Base-by-base conservation (phyloP, 2,113 vertebrate genomes). In the Chaetodon trifascialis region DNA sequence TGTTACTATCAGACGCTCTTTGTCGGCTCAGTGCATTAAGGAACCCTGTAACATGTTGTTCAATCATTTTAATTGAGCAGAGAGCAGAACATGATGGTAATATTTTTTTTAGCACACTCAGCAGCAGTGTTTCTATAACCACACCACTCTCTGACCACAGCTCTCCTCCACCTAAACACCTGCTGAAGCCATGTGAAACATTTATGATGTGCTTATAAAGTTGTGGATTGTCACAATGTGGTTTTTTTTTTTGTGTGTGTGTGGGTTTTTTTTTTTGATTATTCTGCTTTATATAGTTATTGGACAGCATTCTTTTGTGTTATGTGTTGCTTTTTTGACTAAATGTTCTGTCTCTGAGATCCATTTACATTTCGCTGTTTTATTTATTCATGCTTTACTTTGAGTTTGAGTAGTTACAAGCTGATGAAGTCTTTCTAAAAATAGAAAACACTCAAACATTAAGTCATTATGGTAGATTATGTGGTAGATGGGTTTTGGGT, bases 1-100 rank as follows among this genome's bases (percentile, higher is more conserved):
- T 88, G 81, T 71, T 73, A 67, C 11, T 21, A 78, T 25, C 67
- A 66, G 67, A 73, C 19, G 67, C 46, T 66, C 59, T 72, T 64
- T 58, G 60, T 65, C 63, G 30, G 73, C 52, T 69, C 36, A 14
- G 7, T 73, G 56, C 65, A 77, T 66, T 30, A 62, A 25, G 5
- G 60, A 44, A 82, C 36, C 42, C 42, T 46, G 23, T 12, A 65
- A 76, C 49, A 60, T 55, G 17, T 58, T 51, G 62, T 60, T 81
- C 68, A 79, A 89, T 86, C 76, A 47, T 46, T 76, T 76, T 82
- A 87, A 76, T 59, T 60, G 69, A 65, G 30, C 64, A 36, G 51
- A 73, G 64, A 80, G 40, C 2, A 16, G 47, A 15, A 46, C 7
- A 7, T n/a, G 54, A 84, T 81, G 74, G 49, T 42, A 36, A 16